Base-by-base conservation (phyloP, 1,140 invertebrate genomes). In the Drusus annulatus region DNA sequence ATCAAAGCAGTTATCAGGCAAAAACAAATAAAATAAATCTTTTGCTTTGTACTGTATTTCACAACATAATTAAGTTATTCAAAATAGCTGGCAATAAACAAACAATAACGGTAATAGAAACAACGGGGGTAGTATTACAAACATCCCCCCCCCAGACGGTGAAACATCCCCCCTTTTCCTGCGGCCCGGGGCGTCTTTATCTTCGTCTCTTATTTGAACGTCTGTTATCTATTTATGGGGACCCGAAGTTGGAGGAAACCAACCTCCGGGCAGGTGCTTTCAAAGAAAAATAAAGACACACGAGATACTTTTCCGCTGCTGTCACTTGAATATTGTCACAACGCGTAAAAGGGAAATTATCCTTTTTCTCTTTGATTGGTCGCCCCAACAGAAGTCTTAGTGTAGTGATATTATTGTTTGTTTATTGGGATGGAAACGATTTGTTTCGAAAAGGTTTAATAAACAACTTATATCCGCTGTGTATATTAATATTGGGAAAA, bases 221-320 rank as follows among this genome's bases (percentile, higher is more conserved):
- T 69, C 81, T 82, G 81, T 82, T 82, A 81, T 81, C 76, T 82
- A 82, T 82, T 78, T 82, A 79, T 82, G 63, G 63, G 52, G 65
- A 52, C 69, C 76, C 60, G 50, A 77, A 80, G 69, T 80, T 76
- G 58, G 45, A 62, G 52, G 52, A 71, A 69, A 76, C 62, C 71
- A 52, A 76, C 60, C 79, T 69, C 71, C 68, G 56, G 65, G 71
- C 71, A 80, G 79, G 75, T 74, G 75, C 65, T 23, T 17, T 15
- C 7, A 25, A n/a, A 74, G 52, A 74, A 74, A 74, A 74, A 52
- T 52, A 50, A 10, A 52, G 17, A 54, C 28, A 74, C 25, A 36
- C 36, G 23, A 54, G 21, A 25, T 28, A 74, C 28, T 25, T 25
- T 13, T 19, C 31, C 19, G 19, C 65, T 50, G 28, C 50, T 69